A percentile compares a stretch with the other conserved stretches of the same genome.
Conservation (phyloP, 2,113 vertebrate species). For the Empidonax alnorum region DNA sequence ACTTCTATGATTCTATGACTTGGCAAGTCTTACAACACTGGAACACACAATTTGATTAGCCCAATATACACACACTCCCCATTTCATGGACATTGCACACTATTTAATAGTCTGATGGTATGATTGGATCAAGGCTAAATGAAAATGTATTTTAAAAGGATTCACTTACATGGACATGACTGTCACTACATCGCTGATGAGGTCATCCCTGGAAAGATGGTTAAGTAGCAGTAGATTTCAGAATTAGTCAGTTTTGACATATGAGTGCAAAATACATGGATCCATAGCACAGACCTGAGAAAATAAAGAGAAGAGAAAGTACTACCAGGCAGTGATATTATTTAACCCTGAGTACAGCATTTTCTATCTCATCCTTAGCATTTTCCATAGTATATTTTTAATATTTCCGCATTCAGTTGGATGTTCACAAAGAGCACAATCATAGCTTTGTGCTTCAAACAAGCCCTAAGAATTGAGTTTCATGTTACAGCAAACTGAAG, state of each 20-base stretch:
- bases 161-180: not conserved
- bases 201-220: constrained; percentile 20
- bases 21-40: not conserved
- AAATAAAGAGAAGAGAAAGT: not conserved
- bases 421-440: not conserved
- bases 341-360: not conserved
- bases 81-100: not conserved
- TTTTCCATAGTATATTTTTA: not conserved
- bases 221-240: constrained; percentile 4
- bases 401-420: not conserved
- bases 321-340: not conserved
- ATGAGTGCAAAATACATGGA: not conserved
- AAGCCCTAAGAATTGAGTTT: not conserved
- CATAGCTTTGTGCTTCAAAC: not conserved
- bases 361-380: not conserved
- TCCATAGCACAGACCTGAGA: not conserved
- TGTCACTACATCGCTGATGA: not conserved
- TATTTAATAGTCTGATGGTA: not conserved
- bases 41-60: not conserved
- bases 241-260: constrained; percentile 39
- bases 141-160: constrained; percentile 2
- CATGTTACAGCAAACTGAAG: not conserved
- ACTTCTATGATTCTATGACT: too few species aligned
- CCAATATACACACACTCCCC: not conserved
- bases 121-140: not conserved